Conservation (phyloP, 2,113 vertebrate genomes). For the Cyprinodon brontotheroides region DNA sequence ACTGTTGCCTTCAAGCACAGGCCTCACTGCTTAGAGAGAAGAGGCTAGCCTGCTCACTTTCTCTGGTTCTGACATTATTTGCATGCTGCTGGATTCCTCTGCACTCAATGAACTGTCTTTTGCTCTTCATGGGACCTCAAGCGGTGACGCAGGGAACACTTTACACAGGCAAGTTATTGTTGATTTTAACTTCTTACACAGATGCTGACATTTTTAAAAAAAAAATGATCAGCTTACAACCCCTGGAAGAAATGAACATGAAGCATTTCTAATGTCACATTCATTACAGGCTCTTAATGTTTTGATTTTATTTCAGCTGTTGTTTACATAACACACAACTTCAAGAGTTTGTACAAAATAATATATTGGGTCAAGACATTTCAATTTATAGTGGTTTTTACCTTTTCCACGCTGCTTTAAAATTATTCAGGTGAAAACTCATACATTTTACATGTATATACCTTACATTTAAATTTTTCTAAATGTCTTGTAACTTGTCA, state of each 20-base stretch:
- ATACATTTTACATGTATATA: neutral
- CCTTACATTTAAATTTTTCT: too few relatives aligned
- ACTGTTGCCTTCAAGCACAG: slow-evolving; percentile 46
- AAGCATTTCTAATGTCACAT: neutral
- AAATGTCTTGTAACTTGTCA: neutral
- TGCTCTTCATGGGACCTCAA: slow-evolving; percentile 35
- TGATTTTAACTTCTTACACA: neutral
- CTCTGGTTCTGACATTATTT: slow-evolving; percentile 67
- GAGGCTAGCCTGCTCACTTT: slow-evolving; percentile 68
- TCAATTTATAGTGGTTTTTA: neutral
- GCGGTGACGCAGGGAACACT: slow-evolving; percentile 31
- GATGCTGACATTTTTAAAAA: neutral
- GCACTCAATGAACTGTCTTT: slow-evolving; percentile 70
- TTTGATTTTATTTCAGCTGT: neutral
- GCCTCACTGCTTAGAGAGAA: slow-evolving; percentile 64
- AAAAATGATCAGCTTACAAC: neutral
- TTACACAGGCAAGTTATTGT: slow-evolving; percentile 52
- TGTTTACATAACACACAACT: neutral
- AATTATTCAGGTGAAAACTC: neutral
- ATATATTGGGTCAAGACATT: neutral
- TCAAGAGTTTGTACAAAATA: neutral
- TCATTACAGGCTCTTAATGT: neutral
- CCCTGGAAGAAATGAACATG: neutral
- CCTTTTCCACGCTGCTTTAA: neutral
- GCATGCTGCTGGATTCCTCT: slow-evolving; percentile 72